Base-by-base conservation (phyloP, 2,888 invertebrate species). In the Spodoptera picta region DNA sequence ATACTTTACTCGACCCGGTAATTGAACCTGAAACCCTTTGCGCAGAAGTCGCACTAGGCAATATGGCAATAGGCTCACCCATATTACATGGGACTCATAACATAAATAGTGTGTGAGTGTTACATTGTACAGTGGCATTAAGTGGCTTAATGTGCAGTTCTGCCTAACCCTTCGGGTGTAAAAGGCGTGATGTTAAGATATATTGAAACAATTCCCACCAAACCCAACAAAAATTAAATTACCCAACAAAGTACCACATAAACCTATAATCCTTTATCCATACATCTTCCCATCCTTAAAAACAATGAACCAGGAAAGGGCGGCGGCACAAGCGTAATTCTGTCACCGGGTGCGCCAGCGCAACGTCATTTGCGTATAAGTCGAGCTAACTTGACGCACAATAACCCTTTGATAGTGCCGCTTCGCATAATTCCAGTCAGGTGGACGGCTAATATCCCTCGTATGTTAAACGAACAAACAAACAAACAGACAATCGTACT, bases 311-410 rank as follows among this genome's bases (percentile, higher is more conserved):
- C 73, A 73, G 73, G 73, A 73, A 73, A 64, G 51, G 46, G 48
- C 66, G 60, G 56, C 68, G 73, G 59, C 62, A 57, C 56, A 36
- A 50, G 75, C 55, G 71, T 70, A 70, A 62, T 77, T 78, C 77
- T 78, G 77, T 78, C 66, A 78, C 63, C 54, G 61, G 47, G 52
- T 65, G 63, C 66, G 63, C 58, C 55, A 14, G 59, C 68, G 75
- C 71, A 64, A 47, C 71, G 69, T 76, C 79, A 79, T 78, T 79
- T 78, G 77, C 77, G 70, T 78, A 79, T 51, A 69, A 73, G 70
- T 63, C 67, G 49, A 2, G 77, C 41, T 63, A 47, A 52, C 47
- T 75, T 77, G 77, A 78, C 79, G 79, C 67, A 78, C 77, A 78
- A 78, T 78, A 73, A 55, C 24, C 61, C 77, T 76, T 78, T 78